Conservation (phyloP, 2,113 vertebrate species). For the Eclectus roratus region DNA sequence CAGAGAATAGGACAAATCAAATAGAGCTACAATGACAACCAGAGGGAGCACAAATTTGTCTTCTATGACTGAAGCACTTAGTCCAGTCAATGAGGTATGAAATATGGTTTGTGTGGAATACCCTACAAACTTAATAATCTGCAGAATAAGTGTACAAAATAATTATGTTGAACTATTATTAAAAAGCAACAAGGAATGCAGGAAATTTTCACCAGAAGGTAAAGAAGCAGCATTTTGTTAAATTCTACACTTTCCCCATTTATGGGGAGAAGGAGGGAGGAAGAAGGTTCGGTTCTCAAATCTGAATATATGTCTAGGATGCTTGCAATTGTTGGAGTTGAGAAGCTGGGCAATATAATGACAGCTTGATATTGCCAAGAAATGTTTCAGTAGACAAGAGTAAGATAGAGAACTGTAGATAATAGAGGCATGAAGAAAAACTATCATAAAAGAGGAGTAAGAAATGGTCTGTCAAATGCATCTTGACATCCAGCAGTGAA, state of each 20-base stretch:
- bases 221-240: background rate
- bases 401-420: background rate
- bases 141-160: background rate
- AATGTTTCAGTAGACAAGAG: background rate
- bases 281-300: background rate
- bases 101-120: background rate
- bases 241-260: background rate
- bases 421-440: constrained; percentile 14
- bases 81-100: background rate
- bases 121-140: background rate
- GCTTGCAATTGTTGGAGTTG: background rate
- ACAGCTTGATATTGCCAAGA: constrained; percentile 1
- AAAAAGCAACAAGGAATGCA: background rate
- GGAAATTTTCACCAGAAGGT: background rate
- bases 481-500: constrained; percentile 14
- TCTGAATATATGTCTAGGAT: background rate
- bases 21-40: background rate
- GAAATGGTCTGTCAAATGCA: constrained; percentile 6
- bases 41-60: background rate
- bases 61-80: background rate
- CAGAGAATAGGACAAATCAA: background rate
- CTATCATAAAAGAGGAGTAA: background rate
- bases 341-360: background rate
- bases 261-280: background rate
- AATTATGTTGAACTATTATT: background rate